Percentiles rank a stretch among this genome's conserved stretches.
Conservation (phyloP, 2,113 vertebrate genomes). For the Myodes glareolus region DNA sequence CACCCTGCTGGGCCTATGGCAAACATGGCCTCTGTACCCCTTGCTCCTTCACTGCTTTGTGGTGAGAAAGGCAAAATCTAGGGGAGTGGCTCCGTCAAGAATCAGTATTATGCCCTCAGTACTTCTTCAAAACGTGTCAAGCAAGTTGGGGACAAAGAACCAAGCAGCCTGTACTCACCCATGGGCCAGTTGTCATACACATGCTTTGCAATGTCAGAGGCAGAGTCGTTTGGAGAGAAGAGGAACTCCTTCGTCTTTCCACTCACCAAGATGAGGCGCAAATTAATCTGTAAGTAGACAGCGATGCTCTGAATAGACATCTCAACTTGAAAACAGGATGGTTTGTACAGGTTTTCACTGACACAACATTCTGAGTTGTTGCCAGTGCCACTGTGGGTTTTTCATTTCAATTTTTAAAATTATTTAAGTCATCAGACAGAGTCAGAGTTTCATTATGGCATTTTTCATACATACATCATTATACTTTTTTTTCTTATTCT, state of each 20-base stretch:
- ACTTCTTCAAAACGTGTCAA: conserved; percentile 26
- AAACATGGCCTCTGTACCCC: background rate
- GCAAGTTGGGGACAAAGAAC: background rate
- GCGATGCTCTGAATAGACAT: conserved; percentile 45
- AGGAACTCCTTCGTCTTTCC: conserved; percentile 99
- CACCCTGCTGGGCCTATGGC: background rate
- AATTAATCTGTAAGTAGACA: conserved; percentile 92
- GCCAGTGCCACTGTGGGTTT: background rate
- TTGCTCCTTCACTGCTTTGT: background rate
- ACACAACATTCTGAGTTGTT: background rate
- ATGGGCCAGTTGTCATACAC: conserved; percentile 99
- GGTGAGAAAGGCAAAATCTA: background rate
- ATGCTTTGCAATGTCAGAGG: conserved; percentile 97
- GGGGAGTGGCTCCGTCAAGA: background rate
- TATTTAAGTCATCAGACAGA: background rate
- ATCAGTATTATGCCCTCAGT: background rate
- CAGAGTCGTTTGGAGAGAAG: conserved; percentile 97
- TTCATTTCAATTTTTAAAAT: background rate
- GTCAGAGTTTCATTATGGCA: background rate
- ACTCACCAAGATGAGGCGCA: conserved; percentile 97
- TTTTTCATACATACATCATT: background rate
- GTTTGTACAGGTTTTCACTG: background rate
- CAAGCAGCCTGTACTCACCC: conserved; percentile 90
- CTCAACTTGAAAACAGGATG: background rate
- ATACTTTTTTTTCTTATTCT: background rate